Evolutionary conservation across 2,113 vertebrate species (phyloP).

Genomic region (Bambusicola thoracicus): DNA sequence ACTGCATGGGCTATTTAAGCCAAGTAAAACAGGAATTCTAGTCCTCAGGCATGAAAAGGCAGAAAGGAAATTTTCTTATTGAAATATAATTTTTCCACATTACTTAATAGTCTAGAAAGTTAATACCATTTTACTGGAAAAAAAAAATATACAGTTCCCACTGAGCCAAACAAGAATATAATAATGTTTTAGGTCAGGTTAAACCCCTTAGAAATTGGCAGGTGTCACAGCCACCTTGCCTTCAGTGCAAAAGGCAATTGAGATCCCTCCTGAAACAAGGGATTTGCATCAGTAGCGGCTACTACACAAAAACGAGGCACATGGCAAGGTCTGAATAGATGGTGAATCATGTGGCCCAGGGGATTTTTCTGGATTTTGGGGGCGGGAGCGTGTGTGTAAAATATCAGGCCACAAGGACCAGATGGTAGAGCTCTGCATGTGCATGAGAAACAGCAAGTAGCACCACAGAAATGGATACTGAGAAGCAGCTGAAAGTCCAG

Average conservation of each 20-base stretch:
- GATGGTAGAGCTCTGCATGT: conserved; percentile 54
- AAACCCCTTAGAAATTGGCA: not conserved
- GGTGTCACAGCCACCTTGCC: conserved; percentile 57
- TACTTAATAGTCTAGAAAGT: conserved; percentile 65
- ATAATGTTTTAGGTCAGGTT: conserved; percentile 16
- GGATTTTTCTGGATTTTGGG: not conserved
- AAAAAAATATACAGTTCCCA: not conserved
- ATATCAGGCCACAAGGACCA: conserved; percentile 39
- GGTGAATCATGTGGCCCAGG: conserved; percentile 65
- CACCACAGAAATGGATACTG: not conserved
- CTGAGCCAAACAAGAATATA: conserved; percentile 36
- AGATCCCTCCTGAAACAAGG: conserved; percentile 46
- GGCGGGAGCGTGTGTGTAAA: conserved; percentile 38
- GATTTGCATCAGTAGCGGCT: conserved; percentile 51
- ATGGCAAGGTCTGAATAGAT: conserved; percentile 63
- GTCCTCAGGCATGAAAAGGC: conserved; percentile 48
- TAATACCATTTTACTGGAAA: conserved; percentile 19
- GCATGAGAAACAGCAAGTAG: conserved; percentile 25
- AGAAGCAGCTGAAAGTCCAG: conserved; percentile 41
- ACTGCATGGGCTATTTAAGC: not conserved
- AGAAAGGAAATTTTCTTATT: conserved; percentile 60
- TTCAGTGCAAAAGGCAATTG: conserved; percentile 54
- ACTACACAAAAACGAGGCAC: conserved; percentile 39
- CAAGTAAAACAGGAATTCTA: conserved; percentile 56
- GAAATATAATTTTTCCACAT: conserved; percentile 66